Base-by-base conservation (phyloP, 1,140 invertebrate genomes). In the Drosophila saltans region DNA sequence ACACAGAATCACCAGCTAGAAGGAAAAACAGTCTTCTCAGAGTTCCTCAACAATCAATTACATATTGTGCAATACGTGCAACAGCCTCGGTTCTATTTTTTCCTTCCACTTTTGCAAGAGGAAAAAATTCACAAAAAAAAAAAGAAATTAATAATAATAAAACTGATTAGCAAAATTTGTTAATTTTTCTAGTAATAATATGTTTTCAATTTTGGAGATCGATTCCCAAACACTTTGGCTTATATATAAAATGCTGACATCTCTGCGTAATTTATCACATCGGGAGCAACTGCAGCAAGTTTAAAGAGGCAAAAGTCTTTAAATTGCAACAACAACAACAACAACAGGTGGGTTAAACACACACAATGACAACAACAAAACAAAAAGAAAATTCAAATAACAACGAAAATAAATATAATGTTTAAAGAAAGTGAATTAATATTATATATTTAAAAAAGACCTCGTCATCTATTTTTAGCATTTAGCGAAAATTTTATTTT, bases 261-360 rank as follows among this genome's bases (percentile, higher is more conserved):
- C 2, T 26, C 21, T 52, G 2, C 7, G 26, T 24, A 24, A 10
- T 26, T 10, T 9, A 1, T 48, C 16, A 8, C 21, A 9, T 7
- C 26, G 6, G 24, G 8, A 52, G 21, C 6, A 65, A 40, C 21
- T 60, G 43, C 33, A 77, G 63, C 40, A 57, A 28, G 41, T 5
- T 16, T 45, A 39, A 45, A 26, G 16, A 16, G 33, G 7, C 26
- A 41, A 6, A 36, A 36, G 33, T 36, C 33, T 36, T 36, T 36
- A 36, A 8, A n/a, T 28, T 43, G 36, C 24, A 72, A 28, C 52
- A 70, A 41, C 72, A 75, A 41, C 72, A 75, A 79, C 57, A 86
- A 85, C 81, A 85, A 85, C 81, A 85, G 81, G 81, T 85, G 81
- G 74, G 82, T 76, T 6, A 66, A 55, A 24, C 11, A 7, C 26